A percentile compares a stretch with the other conserved stretches of the same genome.
Evolutionary conservation across 2,888 invertebrate genomes (phyloP).

Genomic region (Meteorus cinctellus): DNA sequence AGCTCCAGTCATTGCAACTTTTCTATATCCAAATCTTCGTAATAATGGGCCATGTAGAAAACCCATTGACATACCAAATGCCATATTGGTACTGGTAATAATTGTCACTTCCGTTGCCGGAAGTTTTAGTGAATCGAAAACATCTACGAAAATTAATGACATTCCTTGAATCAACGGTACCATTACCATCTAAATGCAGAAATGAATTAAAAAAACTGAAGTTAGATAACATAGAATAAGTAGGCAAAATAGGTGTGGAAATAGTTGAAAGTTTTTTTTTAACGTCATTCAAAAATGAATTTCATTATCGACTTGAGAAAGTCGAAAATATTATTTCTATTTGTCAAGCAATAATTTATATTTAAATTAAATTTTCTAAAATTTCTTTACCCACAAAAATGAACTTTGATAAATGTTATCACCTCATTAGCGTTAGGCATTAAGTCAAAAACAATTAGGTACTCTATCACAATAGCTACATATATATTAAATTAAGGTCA

Average conservation of each 20-base stretch:
- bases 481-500: not conserved
- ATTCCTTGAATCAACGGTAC: slow-evolving; percentile 80
- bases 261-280: too few species aligned
- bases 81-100: slow-evolving; percentile 80
- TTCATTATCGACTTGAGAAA: not conserved
- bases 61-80: slow-evolving; percentile 81
- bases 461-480: not conserved
- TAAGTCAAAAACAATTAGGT: too few species aligned
- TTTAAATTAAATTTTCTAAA: too few species aligned
- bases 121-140: slow-evolving; percentile 76
- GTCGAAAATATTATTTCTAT: not conserved
- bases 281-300: too few species aligned
- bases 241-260: not conserved
- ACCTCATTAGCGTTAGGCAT: not conserved
- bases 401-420: slow-evolving; percentile 30
- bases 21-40: slow-evolving; percentile 79
- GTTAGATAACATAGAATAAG: not conserved
- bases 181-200: slow-evolving; percentile 68
- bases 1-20: slow-evolving; percentile 78
- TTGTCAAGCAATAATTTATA: not conserved
- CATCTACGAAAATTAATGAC: slow-evolving; percentile 80
- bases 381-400: not conserved
- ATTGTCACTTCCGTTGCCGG: slow-evolving; percentile 78
- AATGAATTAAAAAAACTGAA: slow-evolving; percentile 21
- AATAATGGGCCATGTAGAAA: slow-evolving; percentile 80